phyloP scores from a whole-genome alignment of 2,888 invertebrate genomes.

The Melolontha melolontha region DNA sequence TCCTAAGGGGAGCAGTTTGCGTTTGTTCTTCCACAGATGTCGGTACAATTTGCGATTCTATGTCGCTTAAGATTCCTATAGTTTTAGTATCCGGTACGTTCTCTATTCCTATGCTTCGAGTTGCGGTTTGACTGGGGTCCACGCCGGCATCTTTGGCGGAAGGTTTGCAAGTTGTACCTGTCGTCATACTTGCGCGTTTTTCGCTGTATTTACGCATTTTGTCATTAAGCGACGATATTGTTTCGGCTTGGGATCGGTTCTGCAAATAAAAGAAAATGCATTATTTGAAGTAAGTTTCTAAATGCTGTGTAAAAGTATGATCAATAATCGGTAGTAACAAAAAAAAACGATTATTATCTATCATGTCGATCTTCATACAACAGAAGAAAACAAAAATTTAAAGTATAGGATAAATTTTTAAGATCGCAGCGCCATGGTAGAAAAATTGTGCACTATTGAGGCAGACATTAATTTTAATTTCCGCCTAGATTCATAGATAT shows the following conservation, averaged over 20 bases:
- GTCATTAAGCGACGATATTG: slow-evolving; percentile 37
- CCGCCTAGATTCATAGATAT: too few relatives aligned
- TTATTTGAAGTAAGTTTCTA: background rate
- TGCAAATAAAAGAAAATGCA: slow-evolving; percentile 4
- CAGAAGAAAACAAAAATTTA: too few relatives aligned
- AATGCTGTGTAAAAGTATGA: too few relatives aligned
- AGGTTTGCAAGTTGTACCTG: slow-evolving; percentile 1
- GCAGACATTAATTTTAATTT: too few relatives aligned
- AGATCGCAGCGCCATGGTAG: too few relatives aligned
- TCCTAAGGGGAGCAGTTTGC: background rate
- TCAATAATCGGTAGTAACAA: too few relatives aligned
- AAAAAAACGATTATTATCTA: too few relatives aligned
- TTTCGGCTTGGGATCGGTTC: slow-evolving; percentile 37
- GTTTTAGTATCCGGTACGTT: slow-evolving; percentile 21
- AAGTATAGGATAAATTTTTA: too few relatives aligned
- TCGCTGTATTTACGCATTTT: slow-evolving; percentile 22
- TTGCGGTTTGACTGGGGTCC: background rate
- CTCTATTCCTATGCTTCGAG: slow-evolving; percentile 6
- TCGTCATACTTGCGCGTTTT: slow-evolving; percentile 10
- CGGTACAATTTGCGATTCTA: slow-evolving; percentile 7
- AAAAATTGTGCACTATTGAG: too few relatives aligned
- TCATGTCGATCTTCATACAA: too few relatives aligned
- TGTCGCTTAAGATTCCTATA: background rate
- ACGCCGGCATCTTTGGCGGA: slow-evolving; percentile 13
- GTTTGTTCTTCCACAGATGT: background rate